These are phyloP conservation scores for Festucalex cinctus DNA, from an alignment of 2,113 vertebrate genomes.

Conservation along the genomic window DNA sequence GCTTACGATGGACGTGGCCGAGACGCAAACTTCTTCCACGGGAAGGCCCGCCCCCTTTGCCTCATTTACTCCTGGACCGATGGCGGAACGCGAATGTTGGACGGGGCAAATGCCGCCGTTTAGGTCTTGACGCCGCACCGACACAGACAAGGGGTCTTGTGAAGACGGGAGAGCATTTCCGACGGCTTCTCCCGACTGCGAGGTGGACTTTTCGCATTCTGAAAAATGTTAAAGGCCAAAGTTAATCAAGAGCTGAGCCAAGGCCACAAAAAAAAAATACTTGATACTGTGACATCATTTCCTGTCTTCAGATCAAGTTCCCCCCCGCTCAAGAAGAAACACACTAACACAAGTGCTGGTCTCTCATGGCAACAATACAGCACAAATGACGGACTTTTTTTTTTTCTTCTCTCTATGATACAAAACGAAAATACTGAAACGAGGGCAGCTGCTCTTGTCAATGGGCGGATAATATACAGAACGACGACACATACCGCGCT, in stretches of 20 bases:
- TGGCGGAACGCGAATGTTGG: slow-evolving; percentile 50
- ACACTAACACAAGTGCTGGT: slow-evolving; percentile 2
- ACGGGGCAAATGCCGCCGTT: slow-evolving; percentile 30
- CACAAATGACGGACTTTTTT: neutral
- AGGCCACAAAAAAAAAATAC: neutral
- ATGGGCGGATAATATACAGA: too few relatives aligned
- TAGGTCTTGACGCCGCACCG: slow-evolving; percentile 33
- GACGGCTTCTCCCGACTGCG: slow-evolving; percentile 26
- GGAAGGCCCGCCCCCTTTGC: slow-evolving; percentile 9
- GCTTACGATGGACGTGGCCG: slow-evolving; percentile 57
- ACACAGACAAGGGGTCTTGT: slow-evolving; percentile 35
- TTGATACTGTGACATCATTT: slow-evolving; percentile 40
- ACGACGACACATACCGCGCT: slow-evolving; percentile 37
- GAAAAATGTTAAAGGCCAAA: slow-evolving; percentile 29
- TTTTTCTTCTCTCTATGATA: neutral
- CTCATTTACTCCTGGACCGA: slow-evolving; percentile 13
- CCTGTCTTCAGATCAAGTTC: slow-evolving; percentile 38
- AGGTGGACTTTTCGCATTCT: slow-evolving; percentile 51
- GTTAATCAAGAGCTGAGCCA: slow-evolving; percentile 19
- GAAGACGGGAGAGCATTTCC: slow-evolving; percentile 54
- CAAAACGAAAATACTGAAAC: neutral
- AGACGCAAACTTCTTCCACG: slow-evolving; percentile 61
- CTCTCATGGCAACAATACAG: too few relatives aligned
- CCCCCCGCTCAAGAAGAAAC: slow-evolving; percentile 26
- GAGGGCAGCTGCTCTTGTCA: neutral